These are phyloP conservation scores for Celastrina argiolus DNA, from an alignment of 2,888 invertebrate species.

Conservation along the genomic window DNA sequence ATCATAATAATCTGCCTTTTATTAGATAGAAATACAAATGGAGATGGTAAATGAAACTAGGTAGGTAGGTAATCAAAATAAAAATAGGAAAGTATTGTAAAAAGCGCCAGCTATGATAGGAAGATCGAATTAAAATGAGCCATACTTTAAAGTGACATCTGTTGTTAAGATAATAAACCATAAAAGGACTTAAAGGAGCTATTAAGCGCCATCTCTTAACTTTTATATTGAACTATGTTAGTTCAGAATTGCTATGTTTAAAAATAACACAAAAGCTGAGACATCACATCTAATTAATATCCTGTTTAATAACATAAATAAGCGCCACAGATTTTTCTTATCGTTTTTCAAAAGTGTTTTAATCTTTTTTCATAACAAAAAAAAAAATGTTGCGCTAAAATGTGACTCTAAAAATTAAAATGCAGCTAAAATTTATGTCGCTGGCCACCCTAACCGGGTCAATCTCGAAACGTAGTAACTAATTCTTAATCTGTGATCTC, in stretches of 20 bases:
- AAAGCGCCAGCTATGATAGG: not conserved
- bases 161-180: not conserved
- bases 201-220: not conserved
- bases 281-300: not conserved
- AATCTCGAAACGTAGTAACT: too few species aligned
- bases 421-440: conserved; percentile 37
- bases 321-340: not conserved
- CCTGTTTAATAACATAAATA: not conserved
- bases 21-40: too few species aligned
- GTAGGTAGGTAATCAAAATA: too few species aligned
- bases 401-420: conserved; percentile 27
- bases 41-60: too few species aligned
- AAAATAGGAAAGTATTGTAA: not conserved
- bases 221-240: not conserved
- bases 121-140: not conserved
- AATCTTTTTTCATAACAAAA: not conserved
- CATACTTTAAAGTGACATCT: conserved; percentile 14
- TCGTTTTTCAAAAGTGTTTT: conserved; percentile 11
- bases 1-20: too few species aligned
- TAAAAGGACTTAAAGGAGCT: conserved; percentile 8
- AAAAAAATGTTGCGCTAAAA: not conserved
- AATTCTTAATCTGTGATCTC: too few species aligned
- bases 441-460: conserved; percentile 56
- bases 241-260: not conserved
- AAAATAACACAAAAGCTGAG: not conserved